Evolutionary conservation across 2,888 invertebrate species (phyloP).

Genomic region (Drosophila infuscata): DNA sequence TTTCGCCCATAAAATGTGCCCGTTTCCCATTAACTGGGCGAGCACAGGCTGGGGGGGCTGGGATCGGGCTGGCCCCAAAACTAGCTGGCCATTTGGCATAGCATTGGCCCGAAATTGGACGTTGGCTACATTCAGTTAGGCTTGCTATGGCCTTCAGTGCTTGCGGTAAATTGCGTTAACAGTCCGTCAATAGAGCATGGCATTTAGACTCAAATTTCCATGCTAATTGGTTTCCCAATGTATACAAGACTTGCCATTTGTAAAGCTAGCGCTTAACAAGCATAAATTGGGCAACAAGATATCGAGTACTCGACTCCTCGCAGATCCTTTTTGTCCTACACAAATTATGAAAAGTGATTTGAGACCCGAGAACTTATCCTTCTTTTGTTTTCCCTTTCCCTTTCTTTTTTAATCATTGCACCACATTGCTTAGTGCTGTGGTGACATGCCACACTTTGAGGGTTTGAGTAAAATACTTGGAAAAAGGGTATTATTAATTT

Average conservation of each 20-base stretch:
- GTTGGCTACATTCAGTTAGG: constrained; percentile 8
- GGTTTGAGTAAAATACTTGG: not conserved
- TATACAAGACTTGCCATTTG: constrained; percentile 50
- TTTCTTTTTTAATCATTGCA: not conserved
- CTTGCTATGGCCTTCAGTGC: constrained; percentile 18
- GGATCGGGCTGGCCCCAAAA: constrained; percentile 18
- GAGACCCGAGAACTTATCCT: not conserved
- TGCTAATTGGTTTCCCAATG: constrained; percentile 71
- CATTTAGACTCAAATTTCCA: constrained; percentile 59
- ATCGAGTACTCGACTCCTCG: constrained; percentile 30
- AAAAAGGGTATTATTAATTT: not conserved
- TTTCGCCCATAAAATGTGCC: constrained; percentile 70
- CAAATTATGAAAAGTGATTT: constrained; percentile 31
- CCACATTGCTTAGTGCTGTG: not conserved
- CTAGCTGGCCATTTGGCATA: constrained; percentile 49
- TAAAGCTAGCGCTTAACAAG: constrained; percentile 48
- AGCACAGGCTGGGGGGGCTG: constrained; percentile 2
- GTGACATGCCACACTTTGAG: not conserved
- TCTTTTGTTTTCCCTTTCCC: not conserved
- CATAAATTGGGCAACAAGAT: constrained; percentile 39
- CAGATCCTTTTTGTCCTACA: constrained; percentile 17
- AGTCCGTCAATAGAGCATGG: constrained; percentile 60
- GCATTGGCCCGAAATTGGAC: constrained; percentile 20
- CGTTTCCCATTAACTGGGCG: constrained; percentile 42
- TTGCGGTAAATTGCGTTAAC: constrained; percentile 68